Evolutionary conservation across 2,888 invertebrate genomes (phyloP).

Genomic region (Trachelus stipa): DNA sequence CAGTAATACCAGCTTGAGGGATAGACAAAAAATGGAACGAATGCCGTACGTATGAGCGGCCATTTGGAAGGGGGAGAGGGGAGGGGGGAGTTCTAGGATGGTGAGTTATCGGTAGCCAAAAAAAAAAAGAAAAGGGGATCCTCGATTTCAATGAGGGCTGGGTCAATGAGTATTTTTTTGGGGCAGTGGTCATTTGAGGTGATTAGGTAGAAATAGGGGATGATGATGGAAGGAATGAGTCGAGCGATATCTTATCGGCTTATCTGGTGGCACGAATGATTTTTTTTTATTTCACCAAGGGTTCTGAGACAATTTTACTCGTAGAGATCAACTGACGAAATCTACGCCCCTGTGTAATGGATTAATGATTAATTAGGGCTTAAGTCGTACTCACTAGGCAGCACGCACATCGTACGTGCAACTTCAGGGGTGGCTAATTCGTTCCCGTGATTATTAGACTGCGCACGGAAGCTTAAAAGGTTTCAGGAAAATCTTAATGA

Average conservation of each 20-base stretch:
- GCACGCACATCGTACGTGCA: neutral
- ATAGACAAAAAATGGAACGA: constrained; percentile 30
- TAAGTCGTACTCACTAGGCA: neutral
- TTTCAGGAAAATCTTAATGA: neutral
- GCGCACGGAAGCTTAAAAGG: neutral
- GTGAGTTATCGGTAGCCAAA: neutral
- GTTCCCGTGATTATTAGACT: neutral
- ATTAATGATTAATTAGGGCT: neutral
- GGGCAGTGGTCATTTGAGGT: neutral
- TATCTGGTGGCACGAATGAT: neutral
- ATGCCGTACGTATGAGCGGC: neutral
- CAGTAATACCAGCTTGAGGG: neutral
- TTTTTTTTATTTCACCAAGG: neutral
- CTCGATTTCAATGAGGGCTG: neutral
- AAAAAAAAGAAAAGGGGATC: neutral
- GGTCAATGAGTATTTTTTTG: neutral
- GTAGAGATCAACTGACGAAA: neutral
- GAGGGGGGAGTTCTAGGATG: neutral
- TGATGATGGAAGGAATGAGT: neutral
- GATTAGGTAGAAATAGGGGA: neutral
- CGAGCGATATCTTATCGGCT: neutral
- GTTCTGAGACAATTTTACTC: neutral
- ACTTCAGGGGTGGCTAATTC: neutral
- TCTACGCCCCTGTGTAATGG: neutral
- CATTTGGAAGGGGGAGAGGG: neutral